phyloP scores from a whole-genome alignment of 35 echinoderm and acorn worm species.

The Diadema setosum region DNA sequence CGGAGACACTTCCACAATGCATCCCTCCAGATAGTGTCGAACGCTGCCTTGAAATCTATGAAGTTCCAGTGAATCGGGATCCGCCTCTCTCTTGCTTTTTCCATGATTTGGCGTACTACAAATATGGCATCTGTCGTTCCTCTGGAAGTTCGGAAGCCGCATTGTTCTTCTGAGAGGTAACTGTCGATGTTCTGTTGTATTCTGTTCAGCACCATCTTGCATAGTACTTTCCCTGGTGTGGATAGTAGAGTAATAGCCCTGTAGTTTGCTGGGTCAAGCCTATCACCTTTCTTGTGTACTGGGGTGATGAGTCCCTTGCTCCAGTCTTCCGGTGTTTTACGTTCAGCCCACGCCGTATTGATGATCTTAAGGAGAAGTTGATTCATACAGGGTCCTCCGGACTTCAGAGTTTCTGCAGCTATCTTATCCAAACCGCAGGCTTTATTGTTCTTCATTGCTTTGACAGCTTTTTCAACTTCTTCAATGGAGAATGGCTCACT shows the following conservation, averaged over 20 bases:
- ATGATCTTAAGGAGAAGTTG: background rate
- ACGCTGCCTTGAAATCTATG: constrained; percentile 4
- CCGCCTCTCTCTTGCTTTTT: background rate
- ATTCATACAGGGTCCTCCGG: background rate
- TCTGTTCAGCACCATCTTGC: constrained; percentile 1
- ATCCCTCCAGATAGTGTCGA: constrained; percentile 13
- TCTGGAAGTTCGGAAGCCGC: background rate
- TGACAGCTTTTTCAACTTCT: background rate
- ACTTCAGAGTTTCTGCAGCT: constrained; percentile 21
- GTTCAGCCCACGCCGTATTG: background rate
- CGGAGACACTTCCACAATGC: background rate
- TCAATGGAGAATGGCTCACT: background rate
- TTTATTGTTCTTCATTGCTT: constrained; percentile 8
- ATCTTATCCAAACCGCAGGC: constrained; percentile 25
- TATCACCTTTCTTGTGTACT: constrained; percentile 34
- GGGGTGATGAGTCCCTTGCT: constrained; percentile 11
- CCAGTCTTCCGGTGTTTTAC: constrained; percentile 36
- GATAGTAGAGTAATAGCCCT: constrained; percentile 29
- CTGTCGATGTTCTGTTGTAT: background rate
- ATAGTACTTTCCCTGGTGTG: background rate
- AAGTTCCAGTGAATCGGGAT: background rate
- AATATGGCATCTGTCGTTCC: constrained; percentile 8
- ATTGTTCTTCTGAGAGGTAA: background rate
- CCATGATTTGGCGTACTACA: background rate
- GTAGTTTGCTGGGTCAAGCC: constrained; percentile 32